These are phyloP conservation scores for Tragopan temminckii DNA, from an alignment of 2,797 vertebrate genomes.

Conservation along the genomic window DNA sequence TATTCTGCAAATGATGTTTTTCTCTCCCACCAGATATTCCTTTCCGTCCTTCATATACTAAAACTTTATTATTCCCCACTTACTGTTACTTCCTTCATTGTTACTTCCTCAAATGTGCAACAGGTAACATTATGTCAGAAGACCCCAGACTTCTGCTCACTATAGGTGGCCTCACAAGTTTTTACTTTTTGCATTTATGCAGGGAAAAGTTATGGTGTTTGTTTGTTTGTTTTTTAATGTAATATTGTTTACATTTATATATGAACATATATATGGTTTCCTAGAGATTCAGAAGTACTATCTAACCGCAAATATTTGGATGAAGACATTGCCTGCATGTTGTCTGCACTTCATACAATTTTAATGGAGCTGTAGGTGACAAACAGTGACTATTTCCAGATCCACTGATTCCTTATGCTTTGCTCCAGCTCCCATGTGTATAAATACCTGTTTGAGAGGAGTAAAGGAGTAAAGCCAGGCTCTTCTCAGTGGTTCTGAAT, in stretches of 20 bases:
- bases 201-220: neutral
- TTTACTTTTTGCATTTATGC: neutral
- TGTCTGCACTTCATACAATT: neutral
- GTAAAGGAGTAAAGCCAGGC: neutral
- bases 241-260: neutral
- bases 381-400: neutral
- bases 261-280: neutral
- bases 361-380: neutral
- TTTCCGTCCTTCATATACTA: neutral
- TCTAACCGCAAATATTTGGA: neutral
- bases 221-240: neutral
- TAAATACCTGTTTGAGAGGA: neutral
- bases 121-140: neutral
- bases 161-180: neutral
- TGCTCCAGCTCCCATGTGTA: rapidly evolving
- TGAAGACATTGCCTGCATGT: neutral
- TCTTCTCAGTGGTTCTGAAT: neutral
- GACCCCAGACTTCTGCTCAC: neutral
- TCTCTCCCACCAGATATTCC: neutral
- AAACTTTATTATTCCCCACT: neutral
- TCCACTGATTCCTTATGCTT: neutral
- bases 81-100: neutral
- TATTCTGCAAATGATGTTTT: neutral
- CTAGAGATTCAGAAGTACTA: neutral
- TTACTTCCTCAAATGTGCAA: neutral